Base-by-base conservation (phyloP, 1,140 invertebrate genomes). In the Globodera rostochiensis region DNA sequence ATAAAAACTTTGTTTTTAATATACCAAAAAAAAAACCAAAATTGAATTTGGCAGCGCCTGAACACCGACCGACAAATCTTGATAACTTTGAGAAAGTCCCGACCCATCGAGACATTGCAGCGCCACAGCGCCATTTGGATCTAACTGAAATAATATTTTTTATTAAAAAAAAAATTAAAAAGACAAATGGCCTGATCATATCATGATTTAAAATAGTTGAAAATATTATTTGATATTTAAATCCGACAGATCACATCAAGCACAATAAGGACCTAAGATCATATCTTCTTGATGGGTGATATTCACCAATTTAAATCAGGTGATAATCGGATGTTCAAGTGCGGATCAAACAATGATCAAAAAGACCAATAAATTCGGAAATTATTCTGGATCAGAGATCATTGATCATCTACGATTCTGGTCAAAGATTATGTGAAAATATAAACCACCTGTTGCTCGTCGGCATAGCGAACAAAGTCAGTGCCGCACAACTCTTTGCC, bases 1-100 rank as follows among this genome's bases (percentile, higher is more conserved):
- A n/a, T 6, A 77, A 69, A 8, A 8, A 21, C 3, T 19, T 36
- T 36, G 36, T 36, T 36, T 36, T 36, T 9, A 9, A 36, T 45
- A n/a, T 53, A 6, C 45, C 25, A 15, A 6, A 47, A 69, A 15
- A 36, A 19, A 36, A 64, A 78, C 77, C 66, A 99, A 93, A 77
- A 98, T 96, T 46, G 96, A 82, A 69, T 90, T 90, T 13, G 88
- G 89, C 75, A 83, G 84, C 71, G 89, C 83, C 84, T 91, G 90
- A 64, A 89, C 86, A 69, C 85, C 82, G 36, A 49, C 73, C 45
- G 85, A 83, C 50, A 85, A 80, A 75, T 88, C 82, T 49, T 78
- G 77, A 5, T 78, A 78, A 47, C 77, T 78, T 47, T 78, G 77
- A 7, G 67, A 89, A 64, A 73, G 84, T 77, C 50, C 21, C 4